These are phyloP conservation scores for Plebejus melissa DNA, from an alignment of 2,888 invertebrate species.

Conservation along the genomic window DNA sequence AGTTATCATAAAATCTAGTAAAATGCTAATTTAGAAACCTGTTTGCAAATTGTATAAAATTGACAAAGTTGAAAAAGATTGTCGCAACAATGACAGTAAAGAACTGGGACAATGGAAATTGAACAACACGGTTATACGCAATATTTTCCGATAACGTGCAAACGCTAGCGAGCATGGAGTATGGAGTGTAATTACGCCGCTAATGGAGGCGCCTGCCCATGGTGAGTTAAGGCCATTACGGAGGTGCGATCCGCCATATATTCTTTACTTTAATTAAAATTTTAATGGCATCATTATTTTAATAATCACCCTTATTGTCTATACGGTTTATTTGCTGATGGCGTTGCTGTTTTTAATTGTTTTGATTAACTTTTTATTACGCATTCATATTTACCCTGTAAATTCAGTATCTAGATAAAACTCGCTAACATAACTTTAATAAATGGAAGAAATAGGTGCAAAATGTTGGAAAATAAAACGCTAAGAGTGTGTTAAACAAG, in stretches of 20 bases:
- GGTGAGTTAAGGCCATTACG: conserved; percentile 40
- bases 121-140: conserved; percentile 1
- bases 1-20: too few species aligned
- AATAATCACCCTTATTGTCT: conserved; percentile 4
- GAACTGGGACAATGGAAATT: conserved; percentile 9
- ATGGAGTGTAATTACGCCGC: conserved; percentile 40
- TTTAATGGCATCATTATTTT: conserved; percentile 1
- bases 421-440: background rate
- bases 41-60: background rate
- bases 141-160: conserved; percentile 28
- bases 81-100: background rate
- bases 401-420: background rate
- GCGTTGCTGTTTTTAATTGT: background rate
- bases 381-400: background rate
- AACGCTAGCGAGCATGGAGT: conserved; percentile 36
- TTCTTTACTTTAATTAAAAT: conserved; percentile 16
- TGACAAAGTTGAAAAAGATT: background rate
- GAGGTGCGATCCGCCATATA: conserved; percentile 28
- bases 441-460: background rate
- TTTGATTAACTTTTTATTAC: background rate
- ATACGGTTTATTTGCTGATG: background rate
- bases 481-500: background rate
- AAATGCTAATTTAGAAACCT: too few species aligned
- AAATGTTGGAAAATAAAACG: conserved; percentile 1
- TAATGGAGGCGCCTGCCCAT: conserved; percentile 40